Base-by-base conservation (phyloP, 2,888 invertebrate species). In the Amiota communis region DNA sequence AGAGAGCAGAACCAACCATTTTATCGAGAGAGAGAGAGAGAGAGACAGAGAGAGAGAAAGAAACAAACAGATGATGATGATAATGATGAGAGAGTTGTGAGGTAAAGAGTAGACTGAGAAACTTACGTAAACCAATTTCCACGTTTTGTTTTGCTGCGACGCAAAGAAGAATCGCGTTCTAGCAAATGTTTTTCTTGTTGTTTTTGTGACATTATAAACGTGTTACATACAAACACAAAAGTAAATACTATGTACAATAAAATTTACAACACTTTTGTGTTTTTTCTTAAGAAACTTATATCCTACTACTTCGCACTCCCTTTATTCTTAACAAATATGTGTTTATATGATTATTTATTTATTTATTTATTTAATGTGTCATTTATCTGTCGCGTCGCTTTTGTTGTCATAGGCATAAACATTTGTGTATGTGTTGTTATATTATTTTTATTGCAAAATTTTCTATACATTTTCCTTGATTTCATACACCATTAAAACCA, bases 71-170 rank as follows among this genome's bases (percentile, higher is more conserved):
- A n/a, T 51, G 51, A 13, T 13, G n/a, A 51, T 2, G n/a, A n/a
- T n/a, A n/a, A n/a, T 51, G 3, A n/a, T 13, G 53, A 4, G 53
- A 51, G 53, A n/a, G 53, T 12, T 12, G n/a, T 8, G 3, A n/a
- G 12, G n/a, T 51, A 6, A n/a, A 51, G 53, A 12, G 53, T 51
- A 17, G 61, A 73, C 63, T 80, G 74, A 78, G 70, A 82, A 83
- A 88, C 88, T 88, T 88, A 88, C 88, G 88, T 88, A 88, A 88
- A 88, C 88, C 88, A 88, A 87, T 88, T 88, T 80, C 88, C 88
- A 81, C 85, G 86, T 80, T 87, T 86, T 77, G 86, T 81, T 82
- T 86, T 87, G 75, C 82, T 80, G 73, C 51, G 67, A 68, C 67
- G 59, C 15, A 59, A 68, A 53, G 67, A 51, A 17, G 51, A 23